Evolutionary conservation across 2,888 invertebrate genomes (phyloP), one percentile per base, ranked within the genome.

Genomic region (Megalurothrips usitatus): DNA sequence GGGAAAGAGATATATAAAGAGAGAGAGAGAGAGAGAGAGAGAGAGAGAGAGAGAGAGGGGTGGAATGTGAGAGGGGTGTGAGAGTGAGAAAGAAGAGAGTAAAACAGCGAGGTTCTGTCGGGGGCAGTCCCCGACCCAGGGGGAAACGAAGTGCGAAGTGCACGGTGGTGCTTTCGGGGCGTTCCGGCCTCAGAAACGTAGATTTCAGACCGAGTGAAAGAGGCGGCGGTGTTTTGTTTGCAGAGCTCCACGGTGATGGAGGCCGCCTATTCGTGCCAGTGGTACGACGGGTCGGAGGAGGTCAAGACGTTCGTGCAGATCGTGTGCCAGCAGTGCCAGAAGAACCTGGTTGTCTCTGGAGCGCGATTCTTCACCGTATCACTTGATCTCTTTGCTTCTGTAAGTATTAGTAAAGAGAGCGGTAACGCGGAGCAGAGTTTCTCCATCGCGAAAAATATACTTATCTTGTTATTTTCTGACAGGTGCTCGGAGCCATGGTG

Each of bases 171-270:
- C 34, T 4, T 43, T 43, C 6, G 34, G 6, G 2, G 34, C 6
- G 34, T 43, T 43, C 6, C 34, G 2, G 34, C 6, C 34, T 43
- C 6, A 6, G 3, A 43, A 43, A 43, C 34, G 34, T 43, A 43
- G 34, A 43, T 43, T 2, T 43, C 34, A 43, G 34, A 43, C 34
- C 34, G 34, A 43, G 34, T 43, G 34, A 6, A 43, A n/a, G n/a
- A n/a, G n/a, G 34, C 34, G 34, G 6, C 34, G 34, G 34, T 43
- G 34, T 43, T 2, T 43, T 43, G 34, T 81, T 85, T 85, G 78
- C 86, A 95, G 94, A 95, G 95, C 85, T 95, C 95, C 82, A 95
- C 95, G 4, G 95, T 96, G 9, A 95, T 95, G 95, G 95, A 96
- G 88, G 95, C 95, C 0, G 95, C 95, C 0, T 96, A 95, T 88